A percentile compares a stretch with the other conserved stretches of the same genome.
These are phyloP conservation scores for Tachypleus tridentatus DNA, from an alignment of 1,140 invertebrate genomes.

Conservation along the genomic window DNA sequence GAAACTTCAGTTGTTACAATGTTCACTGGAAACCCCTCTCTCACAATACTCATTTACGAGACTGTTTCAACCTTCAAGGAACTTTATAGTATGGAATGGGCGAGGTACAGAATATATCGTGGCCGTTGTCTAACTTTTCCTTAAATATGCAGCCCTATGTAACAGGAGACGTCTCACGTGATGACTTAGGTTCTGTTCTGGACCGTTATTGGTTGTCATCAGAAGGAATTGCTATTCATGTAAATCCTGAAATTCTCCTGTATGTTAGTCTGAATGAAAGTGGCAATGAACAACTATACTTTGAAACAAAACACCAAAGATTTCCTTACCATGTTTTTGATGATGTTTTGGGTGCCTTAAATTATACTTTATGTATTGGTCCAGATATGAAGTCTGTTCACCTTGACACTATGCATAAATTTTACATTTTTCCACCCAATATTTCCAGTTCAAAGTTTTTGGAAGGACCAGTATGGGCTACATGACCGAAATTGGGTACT, in stretches of 20 bases:
- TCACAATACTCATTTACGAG: slow-evolving; percentile 48
- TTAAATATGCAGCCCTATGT: slow-evolving; percentile 63
- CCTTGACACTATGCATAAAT: slow-evolving; percentile 45
- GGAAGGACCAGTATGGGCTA: slow-evolving; percentile 24
- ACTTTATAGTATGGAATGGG: slow-evolving; percentile 45
- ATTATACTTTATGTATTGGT: slow-evolving; percentile 72
- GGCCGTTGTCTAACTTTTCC: slow-evolving; percentile 58
- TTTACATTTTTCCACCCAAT: slow-evolving; percentile 6
- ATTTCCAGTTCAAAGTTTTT: slow-evolving; percentile 17
- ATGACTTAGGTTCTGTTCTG: slow-evolving; percentile 57
- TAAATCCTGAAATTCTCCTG: slow-evolving; percentile 61
- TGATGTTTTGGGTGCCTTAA: slow-evolving; percentile 50
- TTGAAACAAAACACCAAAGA: slow-evolving; percentile 57
- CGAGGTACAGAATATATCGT: slow-evolving; percentile 56
- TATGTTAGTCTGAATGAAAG: slow-evolving; percentile 41
- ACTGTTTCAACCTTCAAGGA: slow-evolving; percentile 60
- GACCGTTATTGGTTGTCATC: slow-evolving; percentile 73
- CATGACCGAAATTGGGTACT: slow-evolving; percentile 16
- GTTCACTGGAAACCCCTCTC: slow-evolving; percentile 59
- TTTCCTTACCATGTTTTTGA: slow-evolving; percentile 54
- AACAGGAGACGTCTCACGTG: slow-evolving; percentile 47
- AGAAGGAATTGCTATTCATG: slow-evolving; percentile 60
- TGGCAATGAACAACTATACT: slow-evolving; percentile 41
- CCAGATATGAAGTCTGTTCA: slow-evolving; percentile 62
- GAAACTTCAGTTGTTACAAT: slow-evolving; percentile 50